Evolutionary conservation across 2,797 vertebrate genomes (phyloP).

Genomic region (Enteromius argenteus): DNA sequence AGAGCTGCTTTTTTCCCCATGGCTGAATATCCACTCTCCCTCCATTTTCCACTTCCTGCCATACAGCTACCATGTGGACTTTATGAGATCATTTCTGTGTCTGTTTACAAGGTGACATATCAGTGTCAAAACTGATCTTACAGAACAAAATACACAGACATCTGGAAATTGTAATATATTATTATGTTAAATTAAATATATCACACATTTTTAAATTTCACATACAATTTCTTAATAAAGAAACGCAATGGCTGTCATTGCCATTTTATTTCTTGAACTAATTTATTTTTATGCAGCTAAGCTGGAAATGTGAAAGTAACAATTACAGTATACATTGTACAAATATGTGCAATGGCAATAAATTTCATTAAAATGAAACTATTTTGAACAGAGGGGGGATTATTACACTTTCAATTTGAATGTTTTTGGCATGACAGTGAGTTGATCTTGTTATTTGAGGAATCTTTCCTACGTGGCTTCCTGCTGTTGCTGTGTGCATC

Average conservation of each 20-base stretch:
- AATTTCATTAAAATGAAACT: background rate
- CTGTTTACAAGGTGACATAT: conserved; percentile 9
- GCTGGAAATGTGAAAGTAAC: too few species aligned
- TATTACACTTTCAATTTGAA: background rate
- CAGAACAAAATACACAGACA: background rate
- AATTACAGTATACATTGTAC: background rate
- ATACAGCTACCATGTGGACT: background rate
- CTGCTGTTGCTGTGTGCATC: conserved; percentile 16
- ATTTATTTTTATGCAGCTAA: background rate
- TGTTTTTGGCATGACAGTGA: background rate
- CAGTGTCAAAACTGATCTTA: conserved; percentile 21
- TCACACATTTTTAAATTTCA: background rate
- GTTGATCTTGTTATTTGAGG: background rate
- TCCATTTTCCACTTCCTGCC: conserved; percentile 50
- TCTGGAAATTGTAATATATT: background rate
- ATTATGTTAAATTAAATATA: background rate
- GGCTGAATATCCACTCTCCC: conserved; percentile 56
- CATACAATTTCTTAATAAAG: background rate
- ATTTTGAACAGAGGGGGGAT: background rate
- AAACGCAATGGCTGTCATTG: conserved; percentile 6
- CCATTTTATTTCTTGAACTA: background rate
- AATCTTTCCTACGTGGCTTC: conserved; percentile 13
- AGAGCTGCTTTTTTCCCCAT: conserved; percentile 50
- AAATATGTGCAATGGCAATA: background rate
- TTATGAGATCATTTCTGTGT: conserved; percentile 10